Base-by-base conservation (phyloP, 1,140 invertebrate species). In the Caerostris darwini region DNA sequence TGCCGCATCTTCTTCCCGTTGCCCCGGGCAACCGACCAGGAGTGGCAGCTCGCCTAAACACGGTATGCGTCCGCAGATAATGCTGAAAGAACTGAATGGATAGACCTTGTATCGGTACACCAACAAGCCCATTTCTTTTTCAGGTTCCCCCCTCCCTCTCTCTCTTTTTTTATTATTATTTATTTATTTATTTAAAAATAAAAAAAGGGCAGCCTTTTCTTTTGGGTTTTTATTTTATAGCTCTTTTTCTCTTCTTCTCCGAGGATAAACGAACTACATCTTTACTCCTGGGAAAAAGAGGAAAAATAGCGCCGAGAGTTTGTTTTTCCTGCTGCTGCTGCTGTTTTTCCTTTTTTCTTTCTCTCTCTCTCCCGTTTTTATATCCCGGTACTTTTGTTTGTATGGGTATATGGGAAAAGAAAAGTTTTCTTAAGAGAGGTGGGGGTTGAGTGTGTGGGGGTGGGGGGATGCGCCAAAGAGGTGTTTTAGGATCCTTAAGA, bases 81-180 rank as follows among this genome's bases (percentile, higher is more conserved):
- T 94, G 85, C 91, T 93, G 90, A 92, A 92, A 83, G 90, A 92
- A 59, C 87, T 69, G 77, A 94, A 94, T 90, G 93, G 93, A 94
- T 94, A 94, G 93, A 69, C 58, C 93, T 89, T 90, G 93, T 94
- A 90, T 94, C 88, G 93, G 88, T 67, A 86, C 93, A 90, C 87
- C 88, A 90, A 69, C 71, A 82, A 93, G 87, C 92, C 85, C 92
- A 88, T 88, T 82, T 56, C 85, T 92, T 64, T 77, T 54, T n/a
- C 34, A 61, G 64, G 61, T 91, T 19, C 12, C 19, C 56, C 54
- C 85, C 64, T 7, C 83, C 61, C 53, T 19, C 58, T 61, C 34
- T 34, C 34, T 58, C 90, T 7, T 64, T 83, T 88, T 93, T 64
- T 53, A 8, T 34, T 53, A 88, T 88, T 57, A 81, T 77, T 77